These are phyloP conservation scores for Oryctolagus cuniculus DNA, from an alignment of 2,113 vertebrate genomes.

Conservation along the genomic window mOryCun1.1 NC_091434.1:149575001-149575500, in stretches of 20 bases:
- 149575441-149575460: no score
- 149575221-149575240: neutral
- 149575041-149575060: conserved; percentile 17
- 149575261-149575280: neutral
- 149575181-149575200: neutral
- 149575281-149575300: neutral
- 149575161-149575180: conserved; percentile 31
- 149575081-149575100: neutral
- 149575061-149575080: conserved; percentile 3
- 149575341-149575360: no score
- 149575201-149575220: neutral
- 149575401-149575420: no score
- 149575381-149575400: no score
- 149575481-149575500: no score
- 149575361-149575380: no score
- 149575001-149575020: neutral
- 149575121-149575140: neutral
- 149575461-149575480: no score
- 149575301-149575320: neutral
- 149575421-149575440: no score
- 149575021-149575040: neutral
- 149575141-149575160: conserved; percentile 28
- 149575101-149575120: conserved; percentile 37
- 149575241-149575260: neutral
- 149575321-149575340: neutral